Evolutionary conservation across 2,797 vertebrate species (phyloP).

Genomic region (Hippocampus kuda): DNA sequence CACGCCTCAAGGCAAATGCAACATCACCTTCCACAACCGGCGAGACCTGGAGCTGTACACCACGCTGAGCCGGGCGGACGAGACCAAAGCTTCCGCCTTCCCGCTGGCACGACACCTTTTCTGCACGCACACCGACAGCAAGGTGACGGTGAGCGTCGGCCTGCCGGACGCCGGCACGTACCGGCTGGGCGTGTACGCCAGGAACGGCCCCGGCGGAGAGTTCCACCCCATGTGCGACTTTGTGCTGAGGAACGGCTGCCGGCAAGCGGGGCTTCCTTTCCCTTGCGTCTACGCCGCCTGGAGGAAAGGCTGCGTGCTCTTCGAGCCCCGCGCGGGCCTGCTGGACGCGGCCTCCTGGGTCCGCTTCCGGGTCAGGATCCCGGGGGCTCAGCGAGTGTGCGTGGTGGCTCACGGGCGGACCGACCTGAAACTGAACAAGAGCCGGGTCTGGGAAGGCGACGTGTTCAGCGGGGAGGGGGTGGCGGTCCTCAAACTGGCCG

Average conservation of each 20-base stretch:
- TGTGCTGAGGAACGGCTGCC: conserved; percentile 56
- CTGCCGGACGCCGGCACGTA: conserved; percentile 59
- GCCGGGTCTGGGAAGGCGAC: conserved; percentile 69
- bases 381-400: conserved; percentile 54
- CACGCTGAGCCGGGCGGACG: conserved; percentile 46
- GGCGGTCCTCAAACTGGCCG: conserved; percentile 59
- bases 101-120: conserved; percentile 65
- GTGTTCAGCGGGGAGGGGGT: conserved; percentile 49
- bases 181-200: conserved; percentile 67
- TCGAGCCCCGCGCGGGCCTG: conserved; percentile 68
- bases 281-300: conserved; percentile 63
- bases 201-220: conserved; percentile 41
- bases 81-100: conserved; percentile 8
- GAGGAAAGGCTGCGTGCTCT: conserved; percentile 70
- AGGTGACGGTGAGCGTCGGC: conserved; percentile 66
- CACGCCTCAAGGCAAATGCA: conserved; percentile 69
- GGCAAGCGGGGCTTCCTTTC: conserved; percentile 59
- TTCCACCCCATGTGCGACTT: conserved; percentile 71
- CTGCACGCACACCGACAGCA: conserved; percentile 66
- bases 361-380: conserved; percentile 69
- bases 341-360: conserved; percentile 62
- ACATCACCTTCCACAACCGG: conserved; percentile 69
- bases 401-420: conserved; percentile 60
- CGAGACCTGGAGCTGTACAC: conserved; percentile 47
- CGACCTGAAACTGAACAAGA: conserved; percentile 61